These are phyloP conservation scores for Muscina levida DNA, from an alignment of 2,888 invertebrate species.

Conservation along the genomic window DNA sequence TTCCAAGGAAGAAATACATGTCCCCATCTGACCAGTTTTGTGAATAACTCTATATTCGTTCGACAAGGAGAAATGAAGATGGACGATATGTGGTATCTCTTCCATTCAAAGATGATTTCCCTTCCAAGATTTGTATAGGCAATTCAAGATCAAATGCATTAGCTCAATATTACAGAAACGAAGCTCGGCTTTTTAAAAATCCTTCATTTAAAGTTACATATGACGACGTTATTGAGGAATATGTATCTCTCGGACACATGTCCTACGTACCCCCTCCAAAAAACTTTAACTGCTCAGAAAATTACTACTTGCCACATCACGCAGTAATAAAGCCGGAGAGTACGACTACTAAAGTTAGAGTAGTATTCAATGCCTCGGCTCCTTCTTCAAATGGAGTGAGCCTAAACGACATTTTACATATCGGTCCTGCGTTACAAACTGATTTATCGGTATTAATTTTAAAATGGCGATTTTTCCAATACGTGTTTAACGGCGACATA, in stretches of 20 bases:
- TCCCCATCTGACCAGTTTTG: slow-evolving; percentile 18
- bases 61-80: slow-evolving; percentile 8
- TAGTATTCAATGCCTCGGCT: neutral
- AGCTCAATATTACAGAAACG: slow-evolving; percentile 25
- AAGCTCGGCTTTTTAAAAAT: neutral
- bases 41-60: neutral
- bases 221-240: slow-evolving; percentile 5
- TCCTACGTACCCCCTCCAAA: neutral
- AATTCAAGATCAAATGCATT: neutral
- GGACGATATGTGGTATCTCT: slow-evolving; percentile 33
- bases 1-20: too few species aligned
- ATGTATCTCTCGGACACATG: slow-evolving; percentile 32
- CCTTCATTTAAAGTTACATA: neutral
- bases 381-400: neutral
- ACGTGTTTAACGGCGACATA: slow-evolving; percentile 53
- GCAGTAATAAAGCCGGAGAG: too few species aligned
- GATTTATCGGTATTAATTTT: slow-evolving; percentile 30
- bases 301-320: neutral
- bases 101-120: slow-evolving; percentile 35
- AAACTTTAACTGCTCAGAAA: slow-evolving; percentile 22
- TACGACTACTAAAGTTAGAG: neutral
- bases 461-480: slow-evolving; percentile 37
- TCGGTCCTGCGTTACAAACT: neutral
- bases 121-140: neutral
- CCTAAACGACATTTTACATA: neutral